Conservation (phyloP, 2,888 invertebrate genomes). For the Stratiomys singularior region DNA sequence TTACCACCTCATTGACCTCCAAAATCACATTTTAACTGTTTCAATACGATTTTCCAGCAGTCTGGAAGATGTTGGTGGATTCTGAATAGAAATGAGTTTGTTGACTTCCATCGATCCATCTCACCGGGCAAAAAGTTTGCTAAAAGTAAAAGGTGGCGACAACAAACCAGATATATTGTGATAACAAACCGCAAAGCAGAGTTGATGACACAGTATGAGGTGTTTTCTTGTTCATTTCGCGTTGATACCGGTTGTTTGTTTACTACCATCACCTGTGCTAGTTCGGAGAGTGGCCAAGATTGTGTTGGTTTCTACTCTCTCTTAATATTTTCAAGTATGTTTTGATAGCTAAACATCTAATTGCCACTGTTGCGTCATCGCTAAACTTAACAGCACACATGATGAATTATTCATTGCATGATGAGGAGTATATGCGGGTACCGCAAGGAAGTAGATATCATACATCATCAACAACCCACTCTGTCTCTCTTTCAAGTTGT, state of each 20-base stretch:
- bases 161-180: neutral
- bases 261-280: neutral
- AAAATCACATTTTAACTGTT: too few relatives aligned
- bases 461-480: too few relatives aligned
- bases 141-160: neutral
- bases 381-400: neutral
- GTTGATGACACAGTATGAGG: neutral
- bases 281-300: neutral
- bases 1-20: too few relatives aligned
- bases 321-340: neutral
- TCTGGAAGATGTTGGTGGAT: neutral
- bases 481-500: too few relatives aligned
- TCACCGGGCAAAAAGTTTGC: too few relatives aligned
- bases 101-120: constrained; percentile 18
- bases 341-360: neutral
- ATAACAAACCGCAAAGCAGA: neutral
- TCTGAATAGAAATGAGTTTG: constrained; percentile 19
- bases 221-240: neutral
- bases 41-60: neutral
- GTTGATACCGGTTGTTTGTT: neutral
- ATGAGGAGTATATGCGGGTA: neutral
- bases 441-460: too few relatives aligned
- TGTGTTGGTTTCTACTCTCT: neutral
- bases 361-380: neutral
- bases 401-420: constrained; percentile 6